These are phyloP conservation scores for Stylophora pistillata DNA, from an alignment of 64 coral and sea anemone genomes.

Conservation along the genomic window DNA sequence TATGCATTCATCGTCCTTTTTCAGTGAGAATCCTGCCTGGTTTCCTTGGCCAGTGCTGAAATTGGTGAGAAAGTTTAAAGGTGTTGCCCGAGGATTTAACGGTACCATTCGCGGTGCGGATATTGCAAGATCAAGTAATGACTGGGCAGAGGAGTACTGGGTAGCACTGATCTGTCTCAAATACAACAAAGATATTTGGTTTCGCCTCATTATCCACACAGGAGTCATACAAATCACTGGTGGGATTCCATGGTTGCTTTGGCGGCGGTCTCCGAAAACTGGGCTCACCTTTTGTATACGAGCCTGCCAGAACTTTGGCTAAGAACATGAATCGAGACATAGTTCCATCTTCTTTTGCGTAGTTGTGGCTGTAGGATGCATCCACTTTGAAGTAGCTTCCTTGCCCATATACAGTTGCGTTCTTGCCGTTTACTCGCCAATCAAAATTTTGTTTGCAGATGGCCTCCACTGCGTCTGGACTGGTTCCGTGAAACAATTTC, in stretches of 20 bases:
- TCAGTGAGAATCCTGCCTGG: too few relatives aligned
- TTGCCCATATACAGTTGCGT: slow-evolving; percentile 47
- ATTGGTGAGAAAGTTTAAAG: too few relatives aligned
- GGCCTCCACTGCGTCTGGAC: slow-evolving; percentile 33
- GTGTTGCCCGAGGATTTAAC: too few relatives aligned
- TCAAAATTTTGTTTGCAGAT: slow-evolving; percentile 77
- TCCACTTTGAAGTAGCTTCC: slow-evolving; percentile 71
- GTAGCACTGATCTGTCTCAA: too few relatives aligned
- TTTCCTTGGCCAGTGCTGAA: too few relatives aligned
- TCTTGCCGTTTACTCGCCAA: slow-evolving; percentile 34
- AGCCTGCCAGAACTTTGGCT: slow-evolving; percentile 71
- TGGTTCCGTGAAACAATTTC: slow-evolving; percentile 62
- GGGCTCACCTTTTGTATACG: slow-evolving; percentile 57
- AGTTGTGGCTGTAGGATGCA: slow-evolving; percentile 59
- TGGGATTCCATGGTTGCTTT: slow-evolving; percentile 30
- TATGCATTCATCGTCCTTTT: too few relatives aligned
- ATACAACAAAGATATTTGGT: too few relatives aligned
- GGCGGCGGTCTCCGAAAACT: slow-evolving; percentile 38
- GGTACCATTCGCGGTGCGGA: too few relatives aligned
- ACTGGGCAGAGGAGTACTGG: too few relatives aligned
- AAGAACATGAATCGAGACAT: slow-evolving; percentile 57
- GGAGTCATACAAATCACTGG: slow-evolving; percentile 57
- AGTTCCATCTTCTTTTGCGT: not conserved
- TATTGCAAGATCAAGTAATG: too few relatives aligned
- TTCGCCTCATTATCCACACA: slow-evolving; percentile 86